A percentile compares a stretch with the other conserved stretches of the same genome.
Evolutionary conservation across 2,888 invertebrate species (phyloP).

Genomic region (Punctoribates punctum): DNA sequence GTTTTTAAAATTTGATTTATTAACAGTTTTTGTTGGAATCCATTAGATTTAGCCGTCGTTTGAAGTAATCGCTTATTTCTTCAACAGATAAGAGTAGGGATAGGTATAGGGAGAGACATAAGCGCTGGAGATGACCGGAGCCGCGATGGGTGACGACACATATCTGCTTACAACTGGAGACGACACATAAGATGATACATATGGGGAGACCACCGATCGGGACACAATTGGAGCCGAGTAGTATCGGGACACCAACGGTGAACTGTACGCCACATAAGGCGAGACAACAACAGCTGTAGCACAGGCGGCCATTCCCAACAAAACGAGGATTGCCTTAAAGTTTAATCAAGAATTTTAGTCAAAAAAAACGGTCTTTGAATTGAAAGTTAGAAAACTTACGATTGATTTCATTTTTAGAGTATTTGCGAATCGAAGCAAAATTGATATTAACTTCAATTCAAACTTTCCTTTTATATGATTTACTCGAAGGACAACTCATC

Average conservation of each 20-base stretch:
- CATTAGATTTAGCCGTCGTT: no score
- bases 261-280: not conserved
- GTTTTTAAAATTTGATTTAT: no score
- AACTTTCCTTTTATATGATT: not conserved
- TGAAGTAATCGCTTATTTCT: no score
- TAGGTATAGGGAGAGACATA: no score
- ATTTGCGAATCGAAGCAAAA: not conserved
- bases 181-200: not conserved
- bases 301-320: not conserved
- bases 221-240: no score
- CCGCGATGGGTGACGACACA: no score
- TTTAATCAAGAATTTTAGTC: no score
- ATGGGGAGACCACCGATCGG: not conserved
- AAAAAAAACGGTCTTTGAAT: not conserved
- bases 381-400: not conserved
- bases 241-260: not conserved
- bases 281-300: not conserved
- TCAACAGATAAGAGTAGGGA: no score
- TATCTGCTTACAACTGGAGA: no score
- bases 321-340: not conserved
- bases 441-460: not conserved
- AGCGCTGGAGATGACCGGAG: no score
- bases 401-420: constrained; percentile 11
- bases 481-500: constrained; percentile 7
- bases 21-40: no score